Evolutionary conservation across 92 coral and sea anemone genomes (phyloP).

Genomic region (Zoanthus solanderi): DNA sequence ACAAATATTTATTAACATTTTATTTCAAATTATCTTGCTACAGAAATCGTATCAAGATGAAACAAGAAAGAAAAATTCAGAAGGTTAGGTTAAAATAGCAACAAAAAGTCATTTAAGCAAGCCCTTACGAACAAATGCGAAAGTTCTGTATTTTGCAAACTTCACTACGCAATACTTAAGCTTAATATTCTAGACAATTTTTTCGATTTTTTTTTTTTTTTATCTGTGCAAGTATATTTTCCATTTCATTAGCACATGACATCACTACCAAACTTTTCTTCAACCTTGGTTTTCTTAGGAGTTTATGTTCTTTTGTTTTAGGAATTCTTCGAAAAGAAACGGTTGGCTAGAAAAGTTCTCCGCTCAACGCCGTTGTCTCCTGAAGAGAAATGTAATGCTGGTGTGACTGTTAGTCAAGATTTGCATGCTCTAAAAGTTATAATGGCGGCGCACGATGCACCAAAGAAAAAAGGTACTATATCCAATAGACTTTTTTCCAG

Average conservation of each 20-base stretch:
- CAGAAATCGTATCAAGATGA: conserved; percentile 42
- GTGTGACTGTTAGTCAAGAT: conserved; percentile 25
- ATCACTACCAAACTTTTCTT: neutral
- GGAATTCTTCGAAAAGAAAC: conserved; percentile 49
- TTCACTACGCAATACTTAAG: too few relatives aligned
- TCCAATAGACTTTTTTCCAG: too few relatives aligned
- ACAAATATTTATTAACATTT: neutral
- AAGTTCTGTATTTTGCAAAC: too few relatives aligned
- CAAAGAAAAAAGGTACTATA: conserved; percentile 29
- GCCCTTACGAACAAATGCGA: too few relatives aligned
- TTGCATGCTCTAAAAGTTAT: conserved; percentile 38
- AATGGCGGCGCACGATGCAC: conserved; percentile 37
- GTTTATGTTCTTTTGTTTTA: neutral
- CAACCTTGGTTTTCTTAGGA: neutral
- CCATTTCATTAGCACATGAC: neutral
- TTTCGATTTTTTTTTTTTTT: too few relatives aligned
- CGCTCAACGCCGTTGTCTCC: conserved; percentile 28
- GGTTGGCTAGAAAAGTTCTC: conserved; percentile 27
- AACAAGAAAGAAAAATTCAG: conserved; percentile 40
- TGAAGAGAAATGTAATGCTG: conserved; percentile 4
- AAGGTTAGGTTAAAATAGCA: conserved; percentile 8
- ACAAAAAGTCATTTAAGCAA: too few relatives aligned
- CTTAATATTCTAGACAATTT: too few relatives aligned
- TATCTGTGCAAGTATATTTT: neutral
- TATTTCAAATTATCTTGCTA: neutral